Evolutionary conservation across 37 sponge, comb jelly and placozoan species (phyloP), one percentile per base, ranked within the genome.

Genomic region (Haliclona indistincta): DNA sequence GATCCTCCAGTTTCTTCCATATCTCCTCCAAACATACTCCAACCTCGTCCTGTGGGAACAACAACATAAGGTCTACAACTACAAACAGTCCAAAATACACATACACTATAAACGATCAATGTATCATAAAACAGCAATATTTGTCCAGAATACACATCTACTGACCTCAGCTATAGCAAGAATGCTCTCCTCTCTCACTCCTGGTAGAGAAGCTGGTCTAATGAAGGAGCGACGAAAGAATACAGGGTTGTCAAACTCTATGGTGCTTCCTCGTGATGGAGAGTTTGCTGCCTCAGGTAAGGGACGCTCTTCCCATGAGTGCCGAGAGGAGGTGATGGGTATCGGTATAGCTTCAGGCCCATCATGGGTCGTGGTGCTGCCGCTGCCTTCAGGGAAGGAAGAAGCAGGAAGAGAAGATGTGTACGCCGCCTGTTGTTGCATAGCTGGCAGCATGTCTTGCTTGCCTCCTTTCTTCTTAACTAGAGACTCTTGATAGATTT

Each of bases 41-140:
- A 23, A 80, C 76, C 41, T 80, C 87, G 75, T 87, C 76, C 87
- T 87, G 41, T 39, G 45, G 25, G 4, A 35, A 38, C 35, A 36
- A 68, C 40, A 77, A 10, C 33, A 75, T 54, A 55, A 6, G 25
- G n/a, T n/a, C n/a, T n/a, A n/a, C n/a, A n/a, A n/a, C n/a, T n/a
- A n/a, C n/a, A n/a, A n/a, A n/a, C n/a, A n/a, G n/a, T n/a, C n/a
- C n/a, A n/a, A n/a, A n/a, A n/a, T n/a, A n/a, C n/a, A n/a, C n/a
- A n/a, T n/a, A n/a, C n/a, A n/a, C n/a, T n/a, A n/a, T n/a, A n/a
- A n/a, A n/a, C n/a, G n/a, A n/a, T 1, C 1, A 29, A 45, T 32
- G 11, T 8, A 71, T 54, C 23, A 26, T 51, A 53, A 47, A 4
- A 13, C 72, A 71, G 22, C 1, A 28, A 71, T 47, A 51, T 54